phyloP scores from a whole-genome alignment of 2,888 invertebrate genomes.

The Caenorhabditis sinica region DNA sequence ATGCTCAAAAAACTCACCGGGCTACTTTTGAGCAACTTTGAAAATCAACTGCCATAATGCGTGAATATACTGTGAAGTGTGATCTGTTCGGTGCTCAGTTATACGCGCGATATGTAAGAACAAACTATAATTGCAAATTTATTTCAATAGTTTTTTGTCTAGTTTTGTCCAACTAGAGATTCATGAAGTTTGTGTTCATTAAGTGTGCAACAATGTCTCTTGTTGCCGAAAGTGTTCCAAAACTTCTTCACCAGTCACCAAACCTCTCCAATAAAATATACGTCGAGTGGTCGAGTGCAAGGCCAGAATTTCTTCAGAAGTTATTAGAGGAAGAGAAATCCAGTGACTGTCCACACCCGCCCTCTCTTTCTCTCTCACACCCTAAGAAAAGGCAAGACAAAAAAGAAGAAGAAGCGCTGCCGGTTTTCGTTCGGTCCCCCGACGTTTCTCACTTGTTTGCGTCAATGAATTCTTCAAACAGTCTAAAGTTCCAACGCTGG shows the following conservation, averaged over 20 bases:
- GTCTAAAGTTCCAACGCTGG: constrained; percentile 14
- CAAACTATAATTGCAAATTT: no score
- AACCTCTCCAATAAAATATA: constrained; percentile 54
- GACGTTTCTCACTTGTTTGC: constrained; percentile 56
- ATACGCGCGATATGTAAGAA: no score
- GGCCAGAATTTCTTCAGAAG: constrained; percentile 64
- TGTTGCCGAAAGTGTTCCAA: constrained; percentile 54
- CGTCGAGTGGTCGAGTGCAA: constrained; percentile 64
- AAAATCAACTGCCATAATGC: no score
- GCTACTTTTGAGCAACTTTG: no score
- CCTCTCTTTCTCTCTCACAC: constrained; percentile 45
- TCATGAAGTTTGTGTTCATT: background rate
- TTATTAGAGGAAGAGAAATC: constrained; percentile 67
- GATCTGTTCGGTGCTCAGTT: no score
- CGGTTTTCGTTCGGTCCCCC: constrained; percentile 54
- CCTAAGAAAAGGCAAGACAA: constrained; percentile 32
- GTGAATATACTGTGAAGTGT: no score
- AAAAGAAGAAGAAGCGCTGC: constrained; percentile 47
- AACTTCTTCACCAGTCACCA: constrained; percentile 21
- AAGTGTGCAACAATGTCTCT: constrained; percentile 40
- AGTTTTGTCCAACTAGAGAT: background rate
- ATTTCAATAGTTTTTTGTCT: background rate
- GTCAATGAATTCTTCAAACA: constrained; percentile 44
- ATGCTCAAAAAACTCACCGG: no score
- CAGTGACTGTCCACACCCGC: constrained; percentile 62